A percentile compares a stretch with the other conserved stretches of the same genome.
phyloP scores from a whole-genome alignment of 2,113 vertebrate species.

The Paramisgurnus dabryanus region DNA sequence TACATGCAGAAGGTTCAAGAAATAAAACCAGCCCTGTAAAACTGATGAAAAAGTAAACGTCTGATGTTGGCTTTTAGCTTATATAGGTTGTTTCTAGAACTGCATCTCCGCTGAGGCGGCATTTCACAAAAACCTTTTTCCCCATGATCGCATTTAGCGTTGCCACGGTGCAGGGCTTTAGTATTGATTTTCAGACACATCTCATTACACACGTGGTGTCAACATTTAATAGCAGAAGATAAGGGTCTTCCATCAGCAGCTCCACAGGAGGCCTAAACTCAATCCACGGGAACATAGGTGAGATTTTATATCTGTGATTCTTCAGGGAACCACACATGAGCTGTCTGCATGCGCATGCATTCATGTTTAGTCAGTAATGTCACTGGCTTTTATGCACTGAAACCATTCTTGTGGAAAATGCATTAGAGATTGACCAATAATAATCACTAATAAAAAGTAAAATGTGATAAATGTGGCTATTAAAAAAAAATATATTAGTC shows the following conservation, averaged over 20 bases:
- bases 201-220: slow-evolving; percentile 37
- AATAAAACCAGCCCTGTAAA: background rate
- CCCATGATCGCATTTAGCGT: slow-evolving; percentile 36
- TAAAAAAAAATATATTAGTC: too few species aligned
- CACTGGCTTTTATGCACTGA: background rate
- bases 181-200: slow-evolving; percentile 54
- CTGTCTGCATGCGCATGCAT: background rate
- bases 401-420: background rate
- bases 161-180: slow-evolving; percentile 13
- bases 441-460: too few species aligned
- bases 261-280: background rate
- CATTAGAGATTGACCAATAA: too few species aligned
- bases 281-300: background rate
- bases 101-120: slow-evolving; percentile 40
- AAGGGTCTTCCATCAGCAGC: slow-evolving; percentile 29
- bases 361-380: background rate
- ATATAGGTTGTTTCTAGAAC: slow-evolving; percentile 4
- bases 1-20: background rate
- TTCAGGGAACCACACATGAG: background rate
- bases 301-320: background rate
- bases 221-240: slow-evolving; percentile 47
- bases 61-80: background rate
- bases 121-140: slow-evolving; percentile 13
- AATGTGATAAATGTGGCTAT: too few species aligned
- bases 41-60: background rate